A percentile compares a stretch with the other conserved stretches of the same genome.
phyloP scores from a whole-genome alignment of 1,140 invertebrate species.

The Stegodyphus dumicola region DNA sequence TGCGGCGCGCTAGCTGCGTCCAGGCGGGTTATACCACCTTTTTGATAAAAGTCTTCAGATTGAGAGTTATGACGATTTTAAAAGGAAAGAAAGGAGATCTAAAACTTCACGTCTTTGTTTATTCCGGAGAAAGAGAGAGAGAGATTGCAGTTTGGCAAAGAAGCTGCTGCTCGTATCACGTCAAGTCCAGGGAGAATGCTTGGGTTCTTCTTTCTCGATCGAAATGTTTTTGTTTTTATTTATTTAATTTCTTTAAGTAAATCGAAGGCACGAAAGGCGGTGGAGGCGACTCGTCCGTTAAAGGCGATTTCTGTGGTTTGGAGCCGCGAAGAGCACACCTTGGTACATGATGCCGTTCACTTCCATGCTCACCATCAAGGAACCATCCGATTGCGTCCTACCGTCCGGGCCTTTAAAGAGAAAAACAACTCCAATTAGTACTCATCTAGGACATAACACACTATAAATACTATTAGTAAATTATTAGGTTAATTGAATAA shows the following conservation, averaged over 20 bases:
- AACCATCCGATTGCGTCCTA: conserved; percentile 80
- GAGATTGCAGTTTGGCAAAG: conserved; percentile 39
- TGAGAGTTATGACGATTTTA: neutral
- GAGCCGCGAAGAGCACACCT: conserved; percentile 85
- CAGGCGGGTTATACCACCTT: neutral
- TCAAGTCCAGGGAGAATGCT: conserved; percentile 15
- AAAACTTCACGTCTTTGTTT: neutral
- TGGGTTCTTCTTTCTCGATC: neutral
- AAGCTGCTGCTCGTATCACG: conserved; percentile 30
- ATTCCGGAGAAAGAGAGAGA: neutral
- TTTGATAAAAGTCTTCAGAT: neutral
- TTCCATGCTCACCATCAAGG: conserved; percentile 94
- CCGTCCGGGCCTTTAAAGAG: conserved; percentile 69
- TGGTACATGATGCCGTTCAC: conserved; percentile 93
- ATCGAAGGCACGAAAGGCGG: conserved; percentile 49
- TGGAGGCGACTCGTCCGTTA: conserved; percentile 9
- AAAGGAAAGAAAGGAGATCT: neutral
- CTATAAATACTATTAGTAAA: too few relatives aligned
- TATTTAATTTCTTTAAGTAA: neutral
- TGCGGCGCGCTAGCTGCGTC: neutral
- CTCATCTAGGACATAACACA: too few relatives aligned
- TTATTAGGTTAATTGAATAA: too few relatives aligned
- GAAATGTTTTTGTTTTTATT: neutral
- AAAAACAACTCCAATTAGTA: neutral
- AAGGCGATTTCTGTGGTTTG: conserved; percentile 56